A percentile compares a stretch with the other conserved stretches of the same genome.
Conservation (phyloP, 2,797 vertebrate species). For the Aselliscus stoliczkanus region DNA sequence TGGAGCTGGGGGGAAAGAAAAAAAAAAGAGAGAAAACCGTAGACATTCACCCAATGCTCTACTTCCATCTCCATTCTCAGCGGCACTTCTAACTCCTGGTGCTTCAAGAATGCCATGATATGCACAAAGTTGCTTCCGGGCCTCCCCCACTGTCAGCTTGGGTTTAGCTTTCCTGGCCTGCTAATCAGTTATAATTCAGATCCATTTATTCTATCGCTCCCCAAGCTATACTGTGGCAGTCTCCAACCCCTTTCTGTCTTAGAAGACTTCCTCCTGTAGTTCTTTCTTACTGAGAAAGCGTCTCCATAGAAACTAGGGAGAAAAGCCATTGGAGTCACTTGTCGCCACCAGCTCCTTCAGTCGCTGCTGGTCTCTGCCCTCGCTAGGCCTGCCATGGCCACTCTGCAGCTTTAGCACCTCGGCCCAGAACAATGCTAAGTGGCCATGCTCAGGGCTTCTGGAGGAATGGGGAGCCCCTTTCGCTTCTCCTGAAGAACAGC, state of each 20-base stretch:
- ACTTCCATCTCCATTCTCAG: background rate
- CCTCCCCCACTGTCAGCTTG: background rate
- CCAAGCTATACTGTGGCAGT: background rate
- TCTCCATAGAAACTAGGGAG: background rate
- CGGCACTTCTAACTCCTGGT: background rate
- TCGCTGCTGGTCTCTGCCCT: background rate
- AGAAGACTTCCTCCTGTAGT: background rate
- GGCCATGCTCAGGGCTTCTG: constrained; percentile 93
- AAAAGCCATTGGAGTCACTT: background rate
- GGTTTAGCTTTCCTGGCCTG: background rate
- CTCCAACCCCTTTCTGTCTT: background rate
- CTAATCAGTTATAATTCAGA: background rate
- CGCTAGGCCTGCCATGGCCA: background rate
- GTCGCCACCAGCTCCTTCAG: background rate
- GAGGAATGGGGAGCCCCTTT: constrained; percentile 96
- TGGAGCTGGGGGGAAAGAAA: too few relatives aligned
- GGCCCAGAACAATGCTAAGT: constrained; percentile 88
- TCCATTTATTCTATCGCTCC: background rate
- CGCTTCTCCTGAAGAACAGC: constrained; percentile 96
- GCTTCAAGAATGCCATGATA: background rate
- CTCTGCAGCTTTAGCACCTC: background rate
- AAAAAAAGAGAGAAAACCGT: too few relatives aligned
- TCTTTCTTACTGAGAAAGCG: background rate
- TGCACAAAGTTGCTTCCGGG: background rate
- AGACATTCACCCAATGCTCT: background rate